These are phyloP conservation scores for Brenthis daphne DNA, from an alignment of 2,888 invertebrate genomes.

Conservation along the genomic window DNA sequence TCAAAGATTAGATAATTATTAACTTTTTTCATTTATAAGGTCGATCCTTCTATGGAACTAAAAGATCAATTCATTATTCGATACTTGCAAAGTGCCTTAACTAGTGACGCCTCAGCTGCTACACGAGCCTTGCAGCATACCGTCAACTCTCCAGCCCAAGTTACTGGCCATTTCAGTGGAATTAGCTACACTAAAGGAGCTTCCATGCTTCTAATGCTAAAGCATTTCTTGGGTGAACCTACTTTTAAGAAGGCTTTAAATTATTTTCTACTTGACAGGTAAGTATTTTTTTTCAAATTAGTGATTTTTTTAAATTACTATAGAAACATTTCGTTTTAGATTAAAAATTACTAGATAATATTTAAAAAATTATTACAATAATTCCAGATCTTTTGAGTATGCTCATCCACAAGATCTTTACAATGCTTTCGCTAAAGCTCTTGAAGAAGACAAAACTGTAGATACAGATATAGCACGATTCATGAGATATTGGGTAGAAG, in stretches of 20 bases:
- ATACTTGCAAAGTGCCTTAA: conserved; percentile 85
- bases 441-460: conserved; percentile 49
- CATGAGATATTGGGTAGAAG: conserved; percentile 81
- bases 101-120: conserved; percentile 52
- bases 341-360: too few relatives aligned
- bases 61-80: conserved; percentile 87
- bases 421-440: conserved; percentile 56
- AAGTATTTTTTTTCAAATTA: conserved; percentile 19
- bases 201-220: conserved; percentile 85
- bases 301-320: neutral
- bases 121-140: conserved; percentile 83
- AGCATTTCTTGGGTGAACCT: conserved; percentile 79
- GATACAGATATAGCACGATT: conserved; percentile 51
- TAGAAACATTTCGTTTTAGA: too few relatives aligned
- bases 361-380: too few relatives aligned
- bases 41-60: conserved; percentile 76
- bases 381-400: conserved; percentile 57
- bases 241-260: conserved; percentile 81
- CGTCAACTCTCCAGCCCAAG: conserved; percentile 83
- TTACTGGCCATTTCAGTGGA: conserved; percentile 84
- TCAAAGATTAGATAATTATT: neutral
- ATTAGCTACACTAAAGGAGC: conserved; percentile 88
- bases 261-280: conserved; percentile 45
- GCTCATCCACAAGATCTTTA: conserved; percentile 66
- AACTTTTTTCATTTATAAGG: conserved; percentile 47